These are phyloP conservation scores for Leptopilina myrica DNA, from an alignment of 2,888 invertebrate genomes.

Conservation along the genomic window DNA sequence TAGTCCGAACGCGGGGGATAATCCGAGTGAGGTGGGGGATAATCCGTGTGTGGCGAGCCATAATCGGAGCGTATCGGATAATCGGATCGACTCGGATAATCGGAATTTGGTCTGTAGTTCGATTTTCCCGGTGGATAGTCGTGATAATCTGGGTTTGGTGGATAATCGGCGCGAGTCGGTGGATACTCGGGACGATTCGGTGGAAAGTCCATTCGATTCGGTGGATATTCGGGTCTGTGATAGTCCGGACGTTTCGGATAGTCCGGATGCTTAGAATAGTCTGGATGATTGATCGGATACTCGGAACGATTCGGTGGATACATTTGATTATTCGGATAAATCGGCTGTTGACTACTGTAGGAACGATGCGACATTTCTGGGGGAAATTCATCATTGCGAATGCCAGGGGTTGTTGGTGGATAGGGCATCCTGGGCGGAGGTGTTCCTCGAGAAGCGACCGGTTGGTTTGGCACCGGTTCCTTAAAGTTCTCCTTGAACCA, in stretches of 20 bases:
- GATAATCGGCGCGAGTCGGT: conserved; percentile 90
- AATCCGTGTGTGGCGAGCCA: neutral
- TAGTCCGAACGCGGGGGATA: neutral
- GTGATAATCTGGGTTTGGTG: neutral
- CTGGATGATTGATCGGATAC: conserved; percentile 92
- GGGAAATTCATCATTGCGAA: conserved; percentile 54
- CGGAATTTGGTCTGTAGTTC: neutral
- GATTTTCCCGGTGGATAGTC: neutral
- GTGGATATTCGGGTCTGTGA: neutral
- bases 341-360: conserved; percentile 55
- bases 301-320: conserved; percentile 79
- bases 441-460: conserved; percentile 83
- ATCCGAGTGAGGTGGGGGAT: neutral
- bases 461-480: conserved; percentile 86
- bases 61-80: neutral
- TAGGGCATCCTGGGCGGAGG: conserved; percentile 79
- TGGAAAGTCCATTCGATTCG: conserved; percentile 44
- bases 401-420: conserved; percentile 77
- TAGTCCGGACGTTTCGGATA: conserved; percentile 68
- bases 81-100: conserved; percentile 44
- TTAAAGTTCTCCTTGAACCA: conserved; percentile 99
- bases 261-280: conserved; percentile 69
- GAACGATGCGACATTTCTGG: neutral
- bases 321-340: conserved; percentile 46
- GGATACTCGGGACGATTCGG: conserved; percentile 82